Conservation (phyloP, 2,113 vertebrate genomes). For the Trematocara macrostoma region DNA sequence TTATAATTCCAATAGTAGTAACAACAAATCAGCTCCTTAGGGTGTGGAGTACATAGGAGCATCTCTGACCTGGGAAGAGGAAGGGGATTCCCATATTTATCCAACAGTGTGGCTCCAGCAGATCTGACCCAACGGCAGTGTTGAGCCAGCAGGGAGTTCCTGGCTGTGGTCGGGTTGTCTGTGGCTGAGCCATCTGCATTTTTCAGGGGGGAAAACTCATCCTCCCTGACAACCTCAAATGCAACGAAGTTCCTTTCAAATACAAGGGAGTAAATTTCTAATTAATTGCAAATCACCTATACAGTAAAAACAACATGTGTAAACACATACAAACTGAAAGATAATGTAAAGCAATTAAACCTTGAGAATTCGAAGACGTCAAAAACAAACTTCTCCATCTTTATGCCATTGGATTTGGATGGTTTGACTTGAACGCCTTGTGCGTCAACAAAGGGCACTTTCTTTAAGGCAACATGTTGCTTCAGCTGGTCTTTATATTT, state of each 20-base stretch:
- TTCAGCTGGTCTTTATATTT: conserved; percentile 76
- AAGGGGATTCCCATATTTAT: conserved; percentile 61
- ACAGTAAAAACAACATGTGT: background rate
- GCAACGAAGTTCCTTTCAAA: conserved; percentile 83
- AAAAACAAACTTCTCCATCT: conserved; percentile 99
- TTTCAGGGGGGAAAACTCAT: conserved; percentile 92
- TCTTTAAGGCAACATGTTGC: conserved; percentile 88
- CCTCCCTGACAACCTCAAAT: conserved; percentile 85
- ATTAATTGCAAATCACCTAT: background rate
- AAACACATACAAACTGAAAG: background rate
- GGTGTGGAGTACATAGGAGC: background rate
- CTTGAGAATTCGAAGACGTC: conserved; percentile 92
- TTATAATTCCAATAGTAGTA: background rate
- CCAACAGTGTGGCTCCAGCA: conserved; percentile 78
- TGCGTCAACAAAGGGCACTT: conserved; percentile 83
- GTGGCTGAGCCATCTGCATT: conserved; percentile 75
- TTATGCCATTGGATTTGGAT: conserved; percentile 84
- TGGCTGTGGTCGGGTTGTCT: conserved; percentile 79
- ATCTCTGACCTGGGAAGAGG: conserved; percentile 57
- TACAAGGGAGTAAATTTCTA: background rate
- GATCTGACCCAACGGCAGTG: conserved; percentile 84
- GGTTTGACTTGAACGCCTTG: conserved; percentile 84
- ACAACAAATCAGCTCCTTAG: background rate
- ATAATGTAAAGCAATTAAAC: conserved; percentile 45
- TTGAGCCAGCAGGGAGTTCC: conserved; percentile 79